Evolutionary conservation across 2,113 vertebrate species (phyloP).

Genomic region (Macquaria australasica): DNA sequence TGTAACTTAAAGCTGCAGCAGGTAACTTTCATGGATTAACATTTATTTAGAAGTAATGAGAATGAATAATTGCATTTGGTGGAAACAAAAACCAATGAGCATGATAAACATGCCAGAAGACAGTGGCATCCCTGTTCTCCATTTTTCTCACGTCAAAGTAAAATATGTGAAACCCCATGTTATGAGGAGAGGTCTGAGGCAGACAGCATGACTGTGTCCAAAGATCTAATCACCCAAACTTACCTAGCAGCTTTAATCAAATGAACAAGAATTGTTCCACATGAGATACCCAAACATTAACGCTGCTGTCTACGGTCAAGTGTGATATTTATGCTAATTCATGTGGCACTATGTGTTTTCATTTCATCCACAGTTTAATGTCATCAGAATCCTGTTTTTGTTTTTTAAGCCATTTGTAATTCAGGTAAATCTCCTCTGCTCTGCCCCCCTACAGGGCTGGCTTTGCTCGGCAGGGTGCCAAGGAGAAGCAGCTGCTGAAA

Average conservation of each 20-base stretch:
- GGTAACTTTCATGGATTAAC: neutral
- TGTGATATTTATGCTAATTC: neutral
- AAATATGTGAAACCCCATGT: neutral
- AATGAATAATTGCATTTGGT: neutral
- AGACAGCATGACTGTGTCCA: neutral
- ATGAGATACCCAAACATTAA: constrained; percentile 5
- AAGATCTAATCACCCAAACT: neutral
- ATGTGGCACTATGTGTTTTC: neutral
- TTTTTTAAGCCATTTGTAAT: constrained; percentile 1
- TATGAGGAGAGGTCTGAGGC: neutral
- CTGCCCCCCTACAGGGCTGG: constrained; percentile 75
- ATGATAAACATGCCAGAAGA: neutral
- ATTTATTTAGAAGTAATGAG: neutral
- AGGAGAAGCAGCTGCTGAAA: constrained; percentile 94
- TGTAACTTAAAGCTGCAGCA: neutral
- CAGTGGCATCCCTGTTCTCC: neutral
- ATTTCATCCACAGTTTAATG: neutral
- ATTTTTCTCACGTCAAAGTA: neutral
- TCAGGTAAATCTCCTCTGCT: constrained; percentile 5
- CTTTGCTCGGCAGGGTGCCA: constrained; percentile 87
- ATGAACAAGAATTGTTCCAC: neutral
- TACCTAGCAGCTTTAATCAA: neutral
- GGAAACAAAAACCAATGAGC: neutral
- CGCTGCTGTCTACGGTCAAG: neutral
- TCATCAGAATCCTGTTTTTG: neutral